Evolutionary conservation across 1,140 invertebrate species (phyloP).

Genomic region (Paramacrobiotus metropolitanus): DNA sequence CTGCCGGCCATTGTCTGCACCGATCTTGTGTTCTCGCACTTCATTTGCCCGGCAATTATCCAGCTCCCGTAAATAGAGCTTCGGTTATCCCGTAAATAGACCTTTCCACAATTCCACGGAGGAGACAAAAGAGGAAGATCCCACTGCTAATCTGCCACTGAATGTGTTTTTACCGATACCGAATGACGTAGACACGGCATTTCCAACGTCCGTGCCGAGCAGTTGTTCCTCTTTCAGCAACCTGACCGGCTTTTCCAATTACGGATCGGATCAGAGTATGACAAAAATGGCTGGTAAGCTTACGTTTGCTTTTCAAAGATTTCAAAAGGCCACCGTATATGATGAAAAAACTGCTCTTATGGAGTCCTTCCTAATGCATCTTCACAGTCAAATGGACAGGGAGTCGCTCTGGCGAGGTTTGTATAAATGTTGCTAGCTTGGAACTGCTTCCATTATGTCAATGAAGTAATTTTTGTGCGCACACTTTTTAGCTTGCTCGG

Average conservation of each 20-base stretch:
- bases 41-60: constrained; percentile 84
- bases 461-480: neutral
- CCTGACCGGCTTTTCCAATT: neutral
- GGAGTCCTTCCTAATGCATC: constrained; percentile 34
- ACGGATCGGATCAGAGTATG: too few species aligned
- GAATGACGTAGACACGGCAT: neutral
- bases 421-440: neutral
- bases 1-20: constrained; percentile 53
- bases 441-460: neutral
- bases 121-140: constrained; percentile 2
- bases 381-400: constrained; percentile 36
- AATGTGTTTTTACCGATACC: neutral
- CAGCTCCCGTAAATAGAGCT: too few species aligned
- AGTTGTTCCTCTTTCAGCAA: constrained; percentile 2
- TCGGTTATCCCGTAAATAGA: too few species aligned
- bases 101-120: too few species aligned
- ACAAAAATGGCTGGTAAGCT: too few species aligned
- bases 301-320: constrained; percentile 51
- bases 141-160: neutral
- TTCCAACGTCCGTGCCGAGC: neutral
- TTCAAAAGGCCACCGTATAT: constrained; percentile 41
- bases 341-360: constrained; percentile 48
- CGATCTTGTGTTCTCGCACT: constrained; percentile 73
- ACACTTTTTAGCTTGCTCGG: constrained; percentile 38
- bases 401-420: constrained; percentile 46